Base-by-base conservation (phyloP, 2,888 invertebrate genomes). In the Tuberolachnus salignus region DNA sequence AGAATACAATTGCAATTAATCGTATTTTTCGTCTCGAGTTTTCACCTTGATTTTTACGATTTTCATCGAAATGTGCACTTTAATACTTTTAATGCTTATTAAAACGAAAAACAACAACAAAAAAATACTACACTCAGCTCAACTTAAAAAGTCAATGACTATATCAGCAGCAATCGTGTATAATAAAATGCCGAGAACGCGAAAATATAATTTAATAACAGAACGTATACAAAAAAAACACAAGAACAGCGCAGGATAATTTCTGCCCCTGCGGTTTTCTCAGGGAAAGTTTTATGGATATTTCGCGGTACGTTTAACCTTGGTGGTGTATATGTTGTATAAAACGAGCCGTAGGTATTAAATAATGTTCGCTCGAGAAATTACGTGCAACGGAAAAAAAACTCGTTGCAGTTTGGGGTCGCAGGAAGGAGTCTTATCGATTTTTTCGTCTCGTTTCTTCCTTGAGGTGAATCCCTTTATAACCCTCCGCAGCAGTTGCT, bases 401-500 rank as follows among this genome's bases (percentile, higher is more conserved):
- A 57, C 57, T 67, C 55, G 46, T 57, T 75, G 66, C 67, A 67
- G 53, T 73, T 26, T 57, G 23, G 75, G 49, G 64, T 64, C 59
- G 34, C 55, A 23, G 57, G 59, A 57, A 23, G 57, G 59, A 57
- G 71, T 73, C 10, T 73, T 67, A 75, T 75, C 67, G 75, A 75
- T 75, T 75, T 75, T 75, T 57, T 67, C 67, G 75, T 75, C 67
- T 61, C 61, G 51, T 34, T 61, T 63, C 34, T 73, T 73, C 21
- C 72, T 73, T 49, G 55, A 67, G 66, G 74, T 67, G 75, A 75
- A 75, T 75, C 67, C 75, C 67, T 75, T 67, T 75, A 67, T 67
- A 53, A 53, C 66, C 46, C 55, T 57, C 51, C 66, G 19, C 46
- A 26, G 26, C 23, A n/a, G 26, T 34, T 34, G 34, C 34, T 26